phyloP scores from a whole-genome alignment of 2,797 vertebrate genomes.

The Labroides dimidiatus region DNA sequence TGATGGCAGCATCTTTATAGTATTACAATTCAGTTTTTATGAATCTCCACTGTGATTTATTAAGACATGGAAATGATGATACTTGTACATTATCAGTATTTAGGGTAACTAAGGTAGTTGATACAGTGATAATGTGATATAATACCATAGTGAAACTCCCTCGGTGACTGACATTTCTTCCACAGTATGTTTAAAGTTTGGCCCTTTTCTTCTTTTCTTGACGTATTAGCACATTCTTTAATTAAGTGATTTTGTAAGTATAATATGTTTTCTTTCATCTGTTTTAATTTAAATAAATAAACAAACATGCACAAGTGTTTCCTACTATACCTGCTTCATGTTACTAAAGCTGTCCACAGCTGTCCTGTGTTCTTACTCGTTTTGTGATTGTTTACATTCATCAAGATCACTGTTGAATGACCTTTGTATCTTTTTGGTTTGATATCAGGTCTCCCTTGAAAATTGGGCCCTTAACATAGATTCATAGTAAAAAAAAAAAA shows the following conservation, averaged over 20 bases:
- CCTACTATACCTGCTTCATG: too few species aligned
- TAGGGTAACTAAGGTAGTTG: neutral
- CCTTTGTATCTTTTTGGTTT: conserved; percentile 36
- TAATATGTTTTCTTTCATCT: too few species aligned
- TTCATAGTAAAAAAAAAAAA: neutral
- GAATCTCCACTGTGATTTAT: too few species aligned
- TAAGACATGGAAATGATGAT: neutral
- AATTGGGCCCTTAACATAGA: neutral
- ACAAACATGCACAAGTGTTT: too few species aligned
- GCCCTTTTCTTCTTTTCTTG: neutral
- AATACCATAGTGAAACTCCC: too few species aligned
- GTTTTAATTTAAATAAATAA: too few species aligned
- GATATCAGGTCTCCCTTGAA: neutral
- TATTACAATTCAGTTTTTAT: neutral
- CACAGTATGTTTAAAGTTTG: neutral
- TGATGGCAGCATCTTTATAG: conserved; percentile 46
- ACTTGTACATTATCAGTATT: neutral
- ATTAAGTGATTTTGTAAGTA: neutral
- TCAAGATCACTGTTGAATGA: conserved; percentile 23
- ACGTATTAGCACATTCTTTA: neutral
- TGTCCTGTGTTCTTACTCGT: too few species aligned
- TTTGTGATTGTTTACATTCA: too few species aligned
- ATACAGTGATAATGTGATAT: neutral
- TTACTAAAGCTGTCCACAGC: too few species aligned
- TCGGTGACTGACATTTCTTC: neutral